Base-by-base conservation (phyloP, 2,113 vertebrate species). In the Pseudolaguvia tuberculata region DNA sequence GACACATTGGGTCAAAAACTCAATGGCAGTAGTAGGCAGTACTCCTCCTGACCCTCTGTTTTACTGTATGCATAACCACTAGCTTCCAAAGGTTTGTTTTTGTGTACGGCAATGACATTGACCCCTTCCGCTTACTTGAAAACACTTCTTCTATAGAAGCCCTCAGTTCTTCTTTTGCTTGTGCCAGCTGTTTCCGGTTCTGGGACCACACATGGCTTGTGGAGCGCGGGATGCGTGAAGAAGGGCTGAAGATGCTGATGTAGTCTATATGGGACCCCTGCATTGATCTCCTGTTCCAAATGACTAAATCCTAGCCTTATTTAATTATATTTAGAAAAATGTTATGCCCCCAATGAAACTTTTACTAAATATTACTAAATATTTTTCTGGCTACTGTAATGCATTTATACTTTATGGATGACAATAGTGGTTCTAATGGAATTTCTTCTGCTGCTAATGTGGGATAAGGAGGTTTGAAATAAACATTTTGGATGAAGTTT, bases 141-240 rank as follows among this genome's bases (percentile, higher is more conserved):
- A 80, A 84, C 81, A 85, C 87, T 91, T 72, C 78, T 85, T 84
- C 81, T 76, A 51, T 70, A 78, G 86, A 79, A 87, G 80, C 50
- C 3, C 42, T 84, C 84, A 91, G 87, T 91, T 91, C 89, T 91
- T 85, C 85, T 90, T 91, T 70, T 89, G 85, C 80, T 35, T 79
- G 59, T 82, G 79, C 85, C 88, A 90, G 87, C 85, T 88, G 88
- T 88, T 90, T 90, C 89, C 87, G 71, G 87, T 39, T 73, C 61
- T 39, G 39, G n/a, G 67, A 57, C 52, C 47, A 69, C 75, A 59
- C 56, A 57, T 76, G 73, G 76, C 52, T 62, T 66, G 45, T 58
- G 47, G 53, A 58, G 66, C 31, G 48, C 18, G 56, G 61, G 75
- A 53, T 61, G 12, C 21, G 14, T 47, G 17, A 14, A 48, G 31